Conservation (phyloP, 2,797 vertebrate species). For the Protonibea diacanthus region DNA sequence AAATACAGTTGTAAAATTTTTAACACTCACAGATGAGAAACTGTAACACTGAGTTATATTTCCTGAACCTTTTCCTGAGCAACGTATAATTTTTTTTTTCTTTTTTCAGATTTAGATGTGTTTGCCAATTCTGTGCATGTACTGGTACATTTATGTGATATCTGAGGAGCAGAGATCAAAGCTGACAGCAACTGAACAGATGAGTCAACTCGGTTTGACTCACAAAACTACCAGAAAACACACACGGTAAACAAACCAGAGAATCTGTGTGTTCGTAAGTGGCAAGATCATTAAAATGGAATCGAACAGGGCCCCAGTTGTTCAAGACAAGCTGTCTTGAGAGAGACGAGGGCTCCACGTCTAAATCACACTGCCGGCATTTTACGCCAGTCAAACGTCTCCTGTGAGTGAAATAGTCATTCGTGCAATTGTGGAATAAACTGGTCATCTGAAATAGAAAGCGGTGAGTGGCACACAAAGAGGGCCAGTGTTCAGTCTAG, state of each 20-base stretch:
- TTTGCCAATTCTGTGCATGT: not conserved
- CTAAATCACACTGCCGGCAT: not conserved
- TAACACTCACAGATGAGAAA: not conserved
- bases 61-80: constrained; percentile 1
- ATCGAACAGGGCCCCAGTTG: not conserved
- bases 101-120: not conserved
- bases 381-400: constrained; percentile 41
- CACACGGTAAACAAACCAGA: not conserved
- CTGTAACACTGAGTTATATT: not conserved
- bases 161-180: not conserved
- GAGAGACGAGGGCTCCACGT: not conserved
- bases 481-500: constrained; percentile 67
- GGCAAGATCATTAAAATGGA: constrained; percentile 12
- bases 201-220: constrained; percentile 2
- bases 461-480: constrained; percentile 67
- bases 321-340: not conserved
- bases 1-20: not conserved
- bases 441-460: constrained; percentile 65
- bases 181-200: not conserved
- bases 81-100: not conserved
- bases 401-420: constrained; percentile 36
- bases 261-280: not conserved
- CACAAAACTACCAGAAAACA: not conserved
- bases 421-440: constrained; percentile 65
- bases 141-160: not conserved